Evolutionary conservation across 2,888 invertebrate species (phyloP).

Genomic region (Hofmannophila pseudospretella): DNA sequence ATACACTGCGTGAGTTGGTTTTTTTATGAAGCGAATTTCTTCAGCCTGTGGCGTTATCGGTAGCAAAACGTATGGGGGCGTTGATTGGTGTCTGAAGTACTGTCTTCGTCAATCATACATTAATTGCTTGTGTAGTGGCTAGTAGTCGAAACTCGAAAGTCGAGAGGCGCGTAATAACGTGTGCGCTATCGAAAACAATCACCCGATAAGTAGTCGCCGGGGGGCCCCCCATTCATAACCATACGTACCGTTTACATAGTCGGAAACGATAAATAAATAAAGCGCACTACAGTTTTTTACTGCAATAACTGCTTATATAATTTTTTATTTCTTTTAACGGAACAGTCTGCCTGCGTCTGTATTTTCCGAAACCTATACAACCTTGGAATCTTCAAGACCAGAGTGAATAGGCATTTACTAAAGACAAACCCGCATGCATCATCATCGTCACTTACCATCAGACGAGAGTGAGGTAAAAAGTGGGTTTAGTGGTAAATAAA

Average conservation of each 20-base stretch:
- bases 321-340: too few relatives aligned
- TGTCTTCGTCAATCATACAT: conserved; percentile 36
- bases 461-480: too few relatives aligned
- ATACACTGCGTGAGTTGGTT: not conserved
- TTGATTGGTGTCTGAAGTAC: conserved; percentile 8
- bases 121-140: conserved; percentile 43
- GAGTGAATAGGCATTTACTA: too few relatives aligned
- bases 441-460: too few relatives aligned
- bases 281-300: too few relatives aligned
- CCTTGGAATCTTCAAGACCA: too few relatives aligned
- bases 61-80: not conserved
- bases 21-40: not conserved
- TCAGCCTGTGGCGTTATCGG: not conserved
- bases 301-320: too few relatives aligned
- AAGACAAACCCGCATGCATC: too few relatives aligned
- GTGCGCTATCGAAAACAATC: conserved; percentile 55
- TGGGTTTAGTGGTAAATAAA: too few relatives aligned
- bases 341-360: too few relatives aligned
- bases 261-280: not conserved
- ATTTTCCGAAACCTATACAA: too few relatives aligned
- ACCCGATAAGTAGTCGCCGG: conserved; percentile 45
- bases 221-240: conserved; percentile 33
- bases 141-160: conserved; percentile 45
- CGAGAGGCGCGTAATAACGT: conserved; percentile 45
- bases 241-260: not conserved